Base-by-base conservation (phyloP, 2,113 vertebrate species). In the Daubentonia madagascariensis region DNA sequence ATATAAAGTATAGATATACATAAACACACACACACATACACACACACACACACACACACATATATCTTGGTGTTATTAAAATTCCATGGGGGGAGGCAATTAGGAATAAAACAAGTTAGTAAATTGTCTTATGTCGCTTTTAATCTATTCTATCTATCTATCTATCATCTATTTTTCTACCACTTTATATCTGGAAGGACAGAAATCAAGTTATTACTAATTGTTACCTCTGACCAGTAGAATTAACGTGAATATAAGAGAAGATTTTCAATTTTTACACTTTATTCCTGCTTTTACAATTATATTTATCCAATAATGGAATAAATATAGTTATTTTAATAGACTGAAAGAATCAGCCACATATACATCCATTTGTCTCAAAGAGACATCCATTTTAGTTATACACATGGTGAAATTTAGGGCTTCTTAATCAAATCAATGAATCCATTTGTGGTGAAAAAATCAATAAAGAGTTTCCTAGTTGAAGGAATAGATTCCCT, bases 391-490 rank as follows among this genome's bases (percentile, higher is more conserved):
- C 40, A 79, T 83, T 65, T 76, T n/a, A 81, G 20, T 85, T 52
- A 67, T 2, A 81, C 57, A 97, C 35, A 84, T 28, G 5, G 13
- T 35, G 23, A 23, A 84, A 67, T 28, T 84, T 17, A 67, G 45
- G 35, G 63, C 68, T 72, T 96, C 57, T 83, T 78, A 83, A 72
- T 90, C 20, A 84, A 63, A 96, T 95, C 93, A 91, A 78, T 90
- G 61, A 89, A 93, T 95, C 68, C 52, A 96, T 83, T 83, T 95
- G 68, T 90, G 76, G 81, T 72, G 10, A 28, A 57, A 83, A 91
- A 76, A 84, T 91, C 96, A 95, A 92, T 97, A 48, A 40, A n/a
- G 37, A 61, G n/a, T 93, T 88, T 96, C 52, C 81, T 67, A 90
- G 28, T 50, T 70, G 78, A 87, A 75, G 76, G 20, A 78, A 81